A percentile compares a stretch with the other conserved stretches of the same genome.
These are phyloP conservation scores for Busseola fusca DNA, from an alignment of 2,888 invertebrate species.

Conservation along the genomic window DNA sequence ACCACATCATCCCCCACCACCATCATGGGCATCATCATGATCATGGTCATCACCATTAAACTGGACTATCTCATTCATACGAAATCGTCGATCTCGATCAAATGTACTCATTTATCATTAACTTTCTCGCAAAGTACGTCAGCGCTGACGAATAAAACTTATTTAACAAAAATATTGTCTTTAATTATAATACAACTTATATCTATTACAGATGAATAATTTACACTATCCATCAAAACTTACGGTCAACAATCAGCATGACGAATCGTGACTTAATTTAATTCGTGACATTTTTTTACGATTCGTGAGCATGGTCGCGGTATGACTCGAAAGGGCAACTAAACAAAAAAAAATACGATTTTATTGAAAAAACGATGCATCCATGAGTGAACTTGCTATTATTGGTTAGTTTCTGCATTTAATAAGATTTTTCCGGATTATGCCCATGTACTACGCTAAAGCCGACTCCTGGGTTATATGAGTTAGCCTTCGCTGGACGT, in stretches of 20 bases:
- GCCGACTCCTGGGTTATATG: conserved; percentile 68
- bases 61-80: conserved; percentile 62
- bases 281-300: not conserved
- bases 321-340: not conserved
- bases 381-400: too few relatives aligned
- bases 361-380: not conserved
- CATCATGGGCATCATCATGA: conserved; percentile 62
- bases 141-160: conserved; percentile 73
- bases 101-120: conserved; percentile 58
- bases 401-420: conserved; percentile 1
- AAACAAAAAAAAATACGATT: not conserved
- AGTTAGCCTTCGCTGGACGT: conserved; percentile 49
- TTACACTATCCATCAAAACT: not conserved
- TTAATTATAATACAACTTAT: conserved; percentile 34
- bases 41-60: conserved; percentile 67
- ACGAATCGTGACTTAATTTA: not conserved
- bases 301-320: not conserved
- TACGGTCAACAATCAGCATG: not conserved
- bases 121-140: conserved; percentile 62
- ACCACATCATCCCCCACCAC: conserved; percentile 70
- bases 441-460: conserved; percentile 73
- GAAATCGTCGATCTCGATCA: conserved; percentile 67
- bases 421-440: conserved; percentile 42
- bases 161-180: conserved; percentile 47
- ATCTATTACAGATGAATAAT: not conserved